phyloP scores from a whole-genome alignment of 2,888 invertebrate species.

The Keiferia lycopersicella region DNA sequence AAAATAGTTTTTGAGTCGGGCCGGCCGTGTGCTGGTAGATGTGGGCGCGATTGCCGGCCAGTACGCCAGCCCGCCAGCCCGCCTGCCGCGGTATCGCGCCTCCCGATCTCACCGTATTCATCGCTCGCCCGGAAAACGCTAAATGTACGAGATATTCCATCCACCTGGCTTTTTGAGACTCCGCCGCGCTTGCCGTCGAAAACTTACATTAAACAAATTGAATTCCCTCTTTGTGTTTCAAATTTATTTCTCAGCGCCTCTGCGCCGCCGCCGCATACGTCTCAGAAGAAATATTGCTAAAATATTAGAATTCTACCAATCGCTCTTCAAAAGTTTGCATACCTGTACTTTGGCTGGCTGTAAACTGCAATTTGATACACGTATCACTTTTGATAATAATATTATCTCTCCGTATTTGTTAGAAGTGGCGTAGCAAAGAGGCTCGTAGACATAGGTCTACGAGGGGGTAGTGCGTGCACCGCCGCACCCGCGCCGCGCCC shows the following conservation, averaged over 20 bases:
- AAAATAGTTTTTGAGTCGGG: constrained; percentile 24
- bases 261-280: constrained; percentile 33
- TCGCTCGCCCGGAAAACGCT: constrained; percentile 64
- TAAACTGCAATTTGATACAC: too few relatives aligned
- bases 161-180: constrained; percentile 67
- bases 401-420: neutral
- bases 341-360: neutral
- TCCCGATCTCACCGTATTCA: constrained; percentile 75
- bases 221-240: constrained; percentile 60
- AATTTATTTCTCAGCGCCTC: constrained; percentile 45
- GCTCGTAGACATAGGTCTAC: constrained; percentile 24
- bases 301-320: constrained; percentile 24
- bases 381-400: neutral
- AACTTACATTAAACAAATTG: constrained; percentile 77
- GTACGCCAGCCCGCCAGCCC: constrained; percentile 40
- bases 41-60: constrained; percentile 51
- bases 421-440: constrained; percentile 6
- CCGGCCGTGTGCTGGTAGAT: constrained; percentile 41
- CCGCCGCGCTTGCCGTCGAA: constrained; percentile 52
- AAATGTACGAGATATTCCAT: constrained; percentile 67
- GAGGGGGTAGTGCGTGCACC: constrained; percentile 55
- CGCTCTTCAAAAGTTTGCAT: constrained; percentile 11
- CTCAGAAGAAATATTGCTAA: constrained; percentile 29
- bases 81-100: constrained; percentile 55
- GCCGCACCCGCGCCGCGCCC: constrained; percentile 50